Percentiles rank a stretch among this genome's conserved stretches.
Evolutionary conservation across 1,140 invertebrate species (phyloP).

Genomic region (Brachystomella parvula): DNA sequence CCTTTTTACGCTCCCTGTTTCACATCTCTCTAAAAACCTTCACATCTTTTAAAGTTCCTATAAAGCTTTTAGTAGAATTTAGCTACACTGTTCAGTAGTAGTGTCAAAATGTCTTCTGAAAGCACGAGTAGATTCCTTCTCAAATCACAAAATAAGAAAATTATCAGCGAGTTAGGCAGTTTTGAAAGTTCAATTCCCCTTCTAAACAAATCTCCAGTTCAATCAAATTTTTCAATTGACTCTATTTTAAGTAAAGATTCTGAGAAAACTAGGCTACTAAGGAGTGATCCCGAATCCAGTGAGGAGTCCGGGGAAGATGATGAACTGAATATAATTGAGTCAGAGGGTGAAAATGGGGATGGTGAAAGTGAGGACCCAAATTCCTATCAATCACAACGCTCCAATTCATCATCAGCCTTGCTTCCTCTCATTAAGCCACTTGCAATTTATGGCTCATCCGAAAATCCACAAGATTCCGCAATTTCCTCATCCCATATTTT

Average conservation of each 20-base stretch:
- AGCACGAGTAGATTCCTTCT: not conserved
- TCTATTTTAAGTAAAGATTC: constrained; percentile 27
- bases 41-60: too few species aligned
- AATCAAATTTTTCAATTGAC: constrained; percentile 33
- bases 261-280: not conserved
- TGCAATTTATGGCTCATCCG: constrained; percentile 24
- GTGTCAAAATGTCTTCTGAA: too few species aligned
- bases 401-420: not conserved
- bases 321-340: constrained; percentile 12
- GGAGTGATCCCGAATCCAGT: not conserved
- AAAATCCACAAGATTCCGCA: not conserved
- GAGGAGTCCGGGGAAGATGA: not conserved
- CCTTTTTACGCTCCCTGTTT: too few species aligned
- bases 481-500: constrained; percentile 13
- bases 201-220: not conserved
- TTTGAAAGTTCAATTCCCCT: not conserved
- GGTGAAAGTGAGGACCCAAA: constrained; percentile 12
- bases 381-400: not conserved
- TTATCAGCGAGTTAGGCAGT: not conserved
- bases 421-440: constrained; percentile 31
- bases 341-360: constrained; percentile 15
- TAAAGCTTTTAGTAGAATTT: too few species aligned
- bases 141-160: not conserved
- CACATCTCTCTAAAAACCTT: too few species aligned
- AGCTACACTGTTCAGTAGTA: too few species aligned